phyloP scores from a whole-genome alignment of 2,888 invertebrate species.

The Cheilosia vernalis region DNA sequence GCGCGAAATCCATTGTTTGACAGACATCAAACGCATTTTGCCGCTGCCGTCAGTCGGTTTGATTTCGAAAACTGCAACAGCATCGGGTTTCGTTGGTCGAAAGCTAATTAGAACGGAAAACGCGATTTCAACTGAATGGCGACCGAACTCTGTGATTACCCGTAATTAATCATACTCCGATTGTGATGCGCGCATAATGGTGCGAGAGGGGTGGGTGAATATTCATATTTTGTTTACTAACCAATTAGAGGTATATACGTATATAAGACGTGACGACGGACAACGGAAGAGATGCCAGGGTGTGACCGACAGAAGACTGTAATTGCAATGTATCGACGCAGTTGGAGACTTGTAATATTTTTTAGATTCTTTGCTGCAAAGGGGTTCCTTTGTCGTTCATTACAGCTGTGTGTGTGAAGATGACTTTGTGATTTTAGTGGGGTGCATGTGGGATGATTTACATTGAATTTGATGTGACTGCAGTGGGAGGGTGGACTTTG shows the following conservation, averaged over 20 bases:
- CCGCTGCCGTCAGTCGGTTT: conserved; percentile 36
- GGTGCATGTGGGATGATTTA: neutral
- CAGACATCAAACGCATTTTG: conserved; percentile 54
- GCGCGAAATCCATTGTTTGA: conserved; percentile 42
- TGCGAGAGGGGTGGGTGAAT: neutral
- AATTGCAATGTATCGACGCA: neutral
- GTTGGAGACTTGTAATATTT: neutral
- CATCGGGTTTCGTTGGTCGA: no score
- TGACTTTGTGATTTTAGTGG: conserved; percentile 54
- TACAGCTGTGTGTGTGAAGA: conserved; percentile 35
- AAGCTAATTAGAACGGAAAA: conserved; percentile 50
- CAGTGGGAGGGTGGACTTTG: neutral
- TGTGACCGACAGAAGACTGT: neutral
- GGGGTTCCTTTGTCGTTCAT: conserved; percentile 1
- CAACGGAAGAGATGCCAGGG: neutral
- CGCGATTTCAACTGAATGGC: conserved; percentile 48
- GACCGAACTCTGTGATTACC: conserved; percentile 49
- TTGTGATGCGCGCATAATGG: neutral
- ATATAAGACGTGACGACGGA: no score
- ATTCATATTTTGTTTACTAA: neutral
- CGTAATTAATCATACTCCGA: conserved; percentile 55
- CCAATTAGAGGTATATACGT: neutral
- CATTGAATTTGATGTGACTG: neutral
- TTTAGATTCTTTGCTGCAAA: conserved; percentile 1
- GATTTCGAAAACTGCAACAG: conserved; percentile 14